Evolutionary conservation across 1,140 invertebrate species (phyloP).

Genomic region (Holcopasites calliopsidis): DNA sequence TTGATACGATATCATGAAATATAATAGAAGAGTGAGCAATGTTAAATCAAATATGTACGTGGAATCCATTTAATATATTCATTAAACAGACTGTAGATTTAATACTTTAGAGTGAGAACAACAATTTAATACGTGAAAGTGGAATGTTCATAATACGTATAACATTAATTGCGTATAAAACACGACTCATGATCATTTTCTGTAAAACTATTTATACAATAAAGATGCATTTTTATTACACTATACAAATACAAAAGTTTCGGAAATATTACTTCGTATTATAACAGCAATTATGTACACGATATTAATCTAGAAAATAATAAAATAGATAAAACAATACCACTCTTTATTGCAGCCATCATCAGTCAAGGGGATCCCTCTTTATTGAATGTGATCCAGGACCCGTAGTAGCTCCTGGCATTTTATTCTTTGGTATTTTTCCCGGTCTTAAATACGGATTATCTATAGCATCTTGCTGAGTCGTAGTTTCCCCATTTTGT

Average conservation of each 20-base stretch:
- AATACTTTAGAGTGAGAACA: conserved; percentile 15
- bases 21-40: conserved; percentile 35
- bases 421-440: conserved; percentile 84
- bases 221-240: conserved; percentile 51
- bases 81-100: conserved; percentile 17
- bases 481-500: conserved; percentile 77
- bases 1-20: conserved; percentile 18
- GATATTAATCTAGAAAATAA: conserved; percentile 3
- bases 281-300: conserved; percentile 29
- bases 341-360: background rate
- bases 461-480: conserved; percentile 86
- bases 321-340: conserved; percentile 28
- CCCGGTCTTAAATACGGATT: conserved; percentile 93
- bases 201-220: conserved; percentile 49
- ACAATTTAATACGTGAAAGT: background rate
- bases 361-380: conserved; percentile 46
- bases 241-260: conserved; percentile 33
- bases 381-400: conserved; percentile 37
- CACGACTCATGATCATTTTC: conserved; percentile 33
- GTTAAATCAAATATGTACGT: conserved; percentile 41
- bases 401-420: conserved; percentile 37
- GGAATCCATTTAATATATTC: conserved; percentile 31
- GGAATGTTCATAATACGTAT: too few relatives aligned
- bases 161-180: conserved; percentile 19
- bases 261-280: conserved; percentile 11